Conservation (phyloP, 2,113 vertebrate species). For the Candoia aspera region DNA sequence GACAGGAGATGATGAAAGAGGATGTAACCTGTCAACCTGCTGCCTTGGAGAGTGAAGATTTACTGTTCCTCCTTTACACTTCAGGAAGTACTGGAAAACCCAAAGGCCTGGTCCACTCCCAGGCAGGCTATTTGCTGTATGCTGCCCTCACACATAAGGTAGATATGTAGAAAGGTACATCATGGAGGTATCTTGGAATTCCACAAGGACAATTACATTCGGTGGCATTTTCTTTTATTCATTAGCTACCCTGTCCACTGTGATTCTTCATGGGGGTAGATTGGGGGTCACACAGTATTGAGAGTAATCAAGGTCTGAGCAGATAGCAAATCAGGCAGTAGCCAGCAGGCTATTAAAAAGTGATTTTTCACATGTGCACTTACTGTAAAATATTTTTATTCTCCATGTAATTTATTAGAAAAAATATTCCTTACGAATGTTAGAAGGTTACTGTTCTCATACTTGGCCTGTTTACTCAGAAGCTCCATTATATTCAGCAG, state of each 20-base stretch:
- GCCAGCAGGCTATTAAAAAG: neutral
- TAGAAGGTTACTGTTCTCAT: neutral
- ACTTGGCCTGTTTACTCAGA: neutral
- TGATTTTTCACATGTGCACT: neutral
- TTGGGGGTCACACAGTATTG: neutral
- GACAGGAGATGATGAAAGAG: conserved; percentile 80
- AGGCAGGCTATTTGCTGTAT: conserved; percentile 82
- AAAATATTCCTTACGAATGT: neutral
- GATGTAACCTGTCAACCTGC: conserved; percentile 74
- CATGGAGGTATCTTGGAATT: neutral
- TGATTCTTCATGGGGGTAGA: neutral
- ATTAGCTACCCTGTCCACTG: too few relatives aligned
- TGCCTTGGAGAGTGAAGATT: conserved; percentile 79
- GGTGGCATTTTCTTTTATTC: neutral
- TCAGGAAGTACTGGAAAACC: conserved; percentile 83
- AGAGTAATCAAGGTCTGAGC: neutral
- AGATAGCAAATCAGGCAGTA: neutral
- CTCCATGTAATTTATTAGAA: neutral
- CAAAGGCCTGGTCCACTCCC: conserved; percentile 82
- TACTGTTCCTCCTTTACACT: conserved; percentile 79
- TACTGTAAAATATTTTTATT: neutral
- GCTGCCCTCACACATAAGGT: conserved; percentile 80
- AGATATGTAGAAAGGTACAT: conserved; percentile 18
- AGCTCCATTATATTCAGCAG: neutral
- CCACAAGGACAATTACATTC: neutral